phyloP scores from a whole-genome alignment of 2,113 vertebrate species.

The Dipodomys spectabilis region DNA sequence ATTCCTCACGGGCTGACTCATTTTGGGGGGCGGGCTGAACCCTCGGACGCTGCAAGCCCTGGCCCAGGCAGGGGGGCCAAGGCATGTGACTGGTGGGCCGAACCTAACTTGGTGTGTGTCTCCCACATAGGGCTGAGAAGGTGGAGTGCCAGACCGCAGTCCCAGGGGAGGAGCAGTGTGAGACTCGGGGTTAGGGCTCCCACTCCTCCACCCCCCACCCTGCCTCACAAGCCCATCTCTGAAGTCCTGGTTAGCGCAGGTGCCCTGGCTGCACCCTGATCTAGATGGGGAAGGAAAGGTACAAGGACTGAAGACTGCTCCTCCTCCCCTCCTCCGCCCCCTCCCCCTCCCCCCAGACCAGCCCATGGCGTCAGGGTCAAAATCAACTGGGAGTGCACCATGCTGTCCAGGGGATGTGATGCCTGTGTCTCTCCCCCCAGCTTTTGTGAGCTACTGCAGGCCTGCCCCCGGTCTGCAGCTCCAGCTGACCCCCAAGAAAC shows the following conservation, averaged over 20 bases:
- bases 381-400: fast-evolving
- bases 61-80: not conserved
- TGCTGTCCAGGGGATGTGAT: fast-evolving
- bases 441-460: fast-evolving
- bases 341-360: not conserved
- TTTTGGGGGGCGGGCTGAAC: not conserved
- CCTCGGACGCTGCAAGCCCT: too few relatives aligned
- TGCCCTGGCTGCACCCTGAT: fast-evolving
- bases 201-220: not conserved
- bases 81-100: not conserved
- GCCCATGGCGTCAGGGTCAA: fast-evolving
- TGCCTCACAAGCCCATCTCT: not conserved
- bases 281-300: fast-evolving
- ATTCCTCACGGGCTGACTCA: not conserved
- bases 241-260: not conserved
- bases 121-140: not conserved
- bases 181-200: not conserved
- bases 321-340: not conserved
- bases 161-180: not conserved
- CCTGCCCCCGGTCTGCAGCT: not conserved
- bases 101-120: fast-evolving
- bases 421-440: not conserved
- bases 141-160: not conserved
- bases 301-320: not conserved
- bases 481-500: not conserved